Evolutionary conservation across 2,113 vertebrate genomes (phyloP).

Genomic region (Fregata magnificens): DNA sequence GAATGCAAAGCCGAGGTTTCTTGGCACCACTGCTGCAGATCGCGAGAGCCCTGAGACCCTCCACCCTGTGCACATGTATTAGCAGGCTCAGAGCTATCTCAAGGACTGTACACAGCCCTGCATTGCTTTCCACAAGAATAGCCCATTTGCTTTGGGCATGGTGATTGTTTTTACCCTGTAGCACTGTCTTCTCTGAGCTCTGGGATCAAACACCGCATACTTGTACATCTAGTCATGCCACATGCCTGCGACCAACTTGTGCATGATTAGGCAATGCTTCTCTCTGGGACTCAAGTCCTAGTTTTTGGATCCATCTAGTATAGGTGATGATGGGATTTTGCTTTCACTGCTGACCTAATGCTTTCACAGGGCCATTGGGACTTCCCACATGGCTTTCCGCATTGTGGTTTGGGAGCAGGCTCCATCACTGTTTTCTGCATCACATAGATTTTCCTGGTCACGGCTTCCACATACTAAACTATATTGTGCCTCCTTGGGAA

Average conservation of each 20-base stretch:
- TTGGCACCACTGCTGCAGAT: background rate
- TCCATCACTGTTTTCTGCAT: background rate
- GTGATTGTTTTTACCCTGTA: background rate
- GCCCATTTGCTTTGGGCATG: background rate
- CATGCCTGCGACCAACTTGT: background rate
- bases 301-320: background rate
- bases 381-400: background rate
- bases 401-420: background rate
- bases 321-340: background rate
- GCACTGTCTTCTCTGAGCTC: background rate
- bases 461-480: background rate
- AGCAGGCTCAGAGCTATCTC: background rate
- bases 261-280: background rate
- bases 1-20: background rate
- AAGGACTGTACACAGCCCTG: fast-evolving
- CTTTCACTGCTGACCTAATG: background rate
- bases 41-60: background rate
- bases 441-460: background rate
- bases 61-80: fast-evolving
- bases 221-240: background rate
- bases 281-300: background rate
- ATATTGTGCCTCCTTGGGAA: background rate
- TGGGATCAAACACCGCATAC: background rate
- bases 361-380: background rate
- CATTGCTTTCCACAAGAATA: fast-evolving